Evolutionary conservation across 30 jellyfish, hydroid and myxozoan species (phyloP), one percentile per base, ranked within the genome.

Genomic region (Nemopilema nomurai): DNA sequence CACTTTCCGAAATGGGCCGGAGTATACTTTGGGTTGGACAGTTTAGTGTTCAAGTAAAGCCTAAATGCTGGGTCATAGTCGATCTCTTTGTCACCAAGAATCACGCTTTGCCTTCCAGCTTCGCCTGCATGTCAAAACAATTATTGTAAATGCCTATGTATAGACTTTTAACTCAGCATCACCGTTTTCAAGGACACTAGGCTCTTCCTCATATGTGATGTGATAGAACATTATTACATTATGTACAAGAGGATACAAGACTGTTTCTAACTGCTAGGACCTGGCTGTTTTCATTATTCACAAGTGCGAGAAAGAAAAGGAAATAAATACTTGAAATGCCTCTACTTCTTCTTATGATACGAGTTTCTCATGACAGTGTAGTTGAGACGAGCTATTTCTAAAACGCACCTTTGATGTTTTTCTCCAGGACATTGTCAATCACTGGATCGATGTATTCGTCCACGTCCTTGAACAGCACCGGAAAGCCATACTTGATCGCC

Each of bases 1-100:
- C 98, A 93, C 65, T 93, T 93, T 41, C 98, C 98, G 76, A 93
- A 93, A 66, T 93, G 98, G 24, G 98, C 82, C 22, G 98, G 98
- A 8, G 98, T 93, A 67, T 69, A 93, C 73, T 93, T 93, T 1
- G 98, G 98, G 63, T 93, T 93, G 74, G 97, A 84, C 51, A 93
- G 52, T 78, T 93, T 93, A 31, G 98, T 93, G 66, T 93, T 93
- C 87, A 93, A 74, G 83, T 93, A 93, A 52, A 93, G 77, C 72
- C 88, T 50, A 75, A 93, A 93, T 8, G 98, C 95, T 1, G 98
- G 97, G 66, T 93, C 98, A 62, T 93, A 93, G 67, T 93, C 98
- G 65, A 89, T 81, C 75, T 93, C 98, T 89, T 93, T 93, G 67
- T 93, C 98, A 7, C 97, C 98, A 64, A 93, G 97, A 41, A 89